Evolutionary conservation across 2,888 invertebrate genomes (phyloP).

Genomic region (Erebia aethiops): DNA sequence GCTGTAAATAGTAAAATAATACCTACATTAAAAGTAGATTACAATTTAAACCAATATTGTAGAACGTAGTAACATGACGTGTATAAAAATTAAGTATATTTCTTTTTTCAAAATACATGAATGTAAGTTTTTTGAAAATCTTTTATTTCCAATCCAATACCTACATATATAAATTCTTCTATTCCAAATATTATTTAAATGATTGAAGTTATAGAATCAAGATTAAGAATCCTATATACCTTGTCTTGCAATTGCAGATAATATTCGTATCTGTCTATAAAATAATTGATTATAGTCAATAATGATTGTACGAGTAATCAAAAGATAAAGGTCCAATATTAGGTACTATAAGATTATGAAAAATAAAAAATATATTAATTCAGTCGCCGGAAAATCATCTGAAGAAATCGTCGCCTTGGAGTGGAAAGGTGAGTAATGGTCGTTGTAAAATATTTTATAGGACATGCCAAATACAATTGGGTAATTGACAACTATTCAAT

Average conservation of each 20-base stretch:
- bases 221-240: background rate
- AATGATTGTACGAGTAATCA: slow-evolving; percentile 12
- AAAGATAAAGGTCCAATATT: background rate
- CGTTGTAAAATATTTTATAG: background rate
- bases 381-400: slow-evolving; percentile 25
- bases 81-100: background rate
- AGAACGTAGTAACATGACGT: slow-evolving; percentile 3
- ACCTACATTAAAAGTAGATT: background rate
- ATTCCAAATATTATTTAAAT: background rate
- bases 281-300: slow-evolving; percentile 7
- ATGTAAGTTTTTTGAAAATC: background rate
- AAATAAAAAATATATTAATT: slow-evolving; percentile 23
- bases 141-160: background rate
- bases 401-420: slow-evolving; percentile 27
- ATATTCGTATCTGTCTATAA: slow-evolving; percentile 1
- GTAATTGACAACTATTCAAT: too few relatives aligned
- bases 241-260: background rate
- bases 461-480: too few relatives aligned
- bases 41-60: background rate
- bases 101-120: slow-evolving; percentile 9
- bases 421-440: slow-evolving; percentile 23
- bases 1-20: slow-evolving; percentile 11
- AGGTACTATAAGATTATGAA: background rate
- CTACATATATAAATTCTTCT: background rate
- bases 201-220: background rate